Percentiles rank a stretch among this genome's conserved stretches.
Conservation (phyloP, 2,888 invertebrate species). For the Gortyna flavago region DNA sequence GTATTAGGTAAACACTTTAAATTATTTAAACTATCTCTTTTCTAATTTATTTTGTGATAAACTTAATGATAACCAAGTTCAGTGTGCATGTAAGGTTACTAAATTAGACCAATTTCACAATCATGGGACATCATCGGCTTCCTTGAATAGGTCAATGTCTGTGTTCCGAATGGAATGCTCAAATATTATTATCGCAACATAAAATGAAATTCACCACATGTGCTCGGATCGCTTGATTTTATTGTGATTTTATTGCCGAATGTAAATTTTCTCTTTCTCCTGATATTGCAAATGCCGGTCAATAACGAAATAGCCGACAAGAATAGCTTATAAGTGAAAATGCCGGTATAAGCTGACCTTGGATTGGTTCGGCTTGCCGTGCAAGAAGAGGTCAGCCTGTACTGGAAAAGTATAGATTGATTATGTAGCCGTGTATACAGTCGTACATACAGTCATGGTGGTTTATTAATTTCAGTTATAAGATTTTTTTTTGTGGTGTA, state of each 20-base stretch:
- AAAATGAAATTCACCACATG: conserved; percentile 68
- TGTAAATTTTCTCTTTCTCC: conserved; percentile 71
- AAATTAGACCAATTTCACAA: conserved; percentile 13
- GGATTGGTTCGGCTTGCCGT: neutral
- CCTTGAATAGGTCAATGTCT: conserved; percentile 27
- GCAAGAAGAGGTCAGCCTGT: no score
- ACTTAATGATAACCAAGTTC: neutral
- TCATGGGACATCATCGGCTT: neutral
- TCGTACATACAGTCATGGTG: neutral
- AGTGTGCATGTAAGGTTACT: neutral
- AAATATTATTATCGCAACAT: conserved; percentile 56
- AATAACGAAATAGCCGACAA: conserved; percentile 27
- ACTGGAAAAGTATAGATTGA: neutral
- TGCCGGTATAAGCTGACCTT: neutral
- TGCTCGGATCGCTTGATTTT: conserved; percentile 75
- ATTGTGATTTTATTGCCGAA: conserved; percentile 80
- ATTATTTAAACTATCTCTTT: conserved; percentile 9
- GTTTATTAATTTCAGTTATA: conserved; percentile 20
- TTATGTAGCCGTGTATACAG: neutral
- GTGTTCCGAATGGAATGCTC: conserved; percentile 47
- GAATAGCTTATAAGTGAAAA: neutral
- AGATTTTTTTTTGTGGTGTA: neutral
- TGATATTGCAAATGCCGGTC: conserved; percentile 57
- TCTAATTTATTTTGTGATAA: neutral
- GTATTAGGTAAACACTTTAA: conserved; percentile 82